Base-by-base conservation (phyloP, 2,113 vertebrate species). In the Lophius piscatorius region DNA sequence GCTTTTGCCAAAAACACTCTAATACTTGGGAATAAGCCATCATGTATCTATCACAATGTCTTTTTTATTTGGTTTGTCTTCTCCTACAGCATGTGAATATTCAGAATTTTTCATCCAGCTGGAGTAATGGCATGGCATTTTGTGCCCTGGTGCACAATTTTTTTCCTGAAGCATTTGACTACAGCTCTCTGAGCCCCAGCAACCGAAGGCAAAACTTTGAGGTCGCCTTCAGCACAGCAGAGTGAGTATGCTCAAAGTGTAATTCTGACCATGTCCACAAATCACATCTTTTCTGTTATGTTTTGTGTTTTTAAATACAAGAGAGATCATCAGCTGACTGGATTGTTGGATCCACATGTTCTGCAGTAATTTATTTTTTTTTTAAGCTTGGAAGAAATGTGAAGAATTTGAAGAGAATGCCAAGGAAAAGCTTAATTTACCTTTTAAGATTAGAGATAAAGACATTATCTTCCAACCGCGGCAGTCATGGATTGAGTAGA, bases 71-170 rank as follows among this genome's bases (percentile, higher is more conserved):
- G 41, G 20, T 51, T 28, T 49, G 4, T 67, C 31, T 47, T 44
- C 58, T 55, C 49, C 12, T 3, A 1, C 65, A 99, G 97, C 93
- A 99, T 0, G 96, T 99, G 84, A 90, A 95, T 59, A 99, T 99
- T 82, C 96, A 98, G 91, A 99, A 99, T 85, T 99, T 99, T 81
- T 98, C 97, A 1, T 98, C 96, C 60, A 98, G 97, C 65, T 99
- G 97, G 97, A 97, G 95, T 2, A 92, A 98, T 0, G 97, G 97
- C 33, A 96, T 99, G 96, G 97, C 97, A 5, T 99, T 98, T 81
- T 98, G 97, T 20, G 97, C 96, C 41, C 89, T 99, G 67, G 96
- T 99, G 34, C 97, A 99, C 88, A 94, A 97, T 80, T 99, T 98
- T 89, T 99, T 99, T 74, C 97, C 97, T 0, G 95, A 99, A 0